Evolutionary conservation across 1,140 invertebrate species (phyloP), one percentile per base, ranked within the genome.

Genomic region (Drosophila insularis): DNA sequence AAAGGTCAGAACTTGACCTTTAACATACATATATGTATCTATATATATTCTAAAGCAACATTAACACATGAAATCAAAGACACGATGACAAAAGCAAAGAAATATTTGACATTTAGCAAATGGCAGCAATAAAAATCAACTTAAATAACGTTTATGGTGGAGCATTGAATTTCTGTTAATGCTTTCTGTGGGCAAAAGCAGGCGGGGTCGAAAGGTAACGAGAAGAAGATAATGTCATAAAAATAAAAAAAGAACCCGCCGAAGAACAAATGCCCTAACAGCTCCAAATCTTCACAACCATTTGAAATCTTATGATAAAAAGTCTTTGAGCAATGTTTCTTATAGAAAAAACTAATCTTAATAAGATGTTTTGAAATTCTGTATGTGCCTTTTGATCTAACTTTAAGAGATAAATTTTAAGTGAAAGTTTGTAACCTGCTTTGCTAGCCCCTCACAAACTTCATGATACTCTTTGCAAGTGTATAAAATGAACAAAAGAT

Each of bases 81-180:
- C 80, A 61, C 37, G 68, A n/a, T 7, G 14, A 39, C 35, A 61
- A 50, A 65, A n/a, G 43, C 23, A 59, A 39, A 58, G 32, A 27
- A 40, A 19, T 43, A 19, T 19, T n/a, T 81, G 80, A 82, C 80
- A 74, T 81, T 78, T 78, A 56, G 71, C 74, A 82, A 82, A 82
- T 78, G 74, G 66, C 31, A 70, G 75, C 80, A 82, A 82, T 82
- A 78, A 82, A 50, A 82, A 78, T 82, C 68, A 78, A 71, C 68
- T 81, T 78, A 82, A 78, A 78, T 68, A 81, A 81, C 64, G 62
- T 74, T 81, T 81, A 78, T 64, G 58, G 61, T 43, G 65, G 8
- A 64, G 68, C 70, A 77, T 81, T 74, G 66, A 81, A 69, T 81
- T 81, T 77, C 69, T 58, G 19, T 54, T 19, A 62, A 50, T 1